These are phyloP conservation scores for Catagonus wagneri DNA, from an alignment of 2,113 vertebrate species.

Conservation along the genomic window DNA sequence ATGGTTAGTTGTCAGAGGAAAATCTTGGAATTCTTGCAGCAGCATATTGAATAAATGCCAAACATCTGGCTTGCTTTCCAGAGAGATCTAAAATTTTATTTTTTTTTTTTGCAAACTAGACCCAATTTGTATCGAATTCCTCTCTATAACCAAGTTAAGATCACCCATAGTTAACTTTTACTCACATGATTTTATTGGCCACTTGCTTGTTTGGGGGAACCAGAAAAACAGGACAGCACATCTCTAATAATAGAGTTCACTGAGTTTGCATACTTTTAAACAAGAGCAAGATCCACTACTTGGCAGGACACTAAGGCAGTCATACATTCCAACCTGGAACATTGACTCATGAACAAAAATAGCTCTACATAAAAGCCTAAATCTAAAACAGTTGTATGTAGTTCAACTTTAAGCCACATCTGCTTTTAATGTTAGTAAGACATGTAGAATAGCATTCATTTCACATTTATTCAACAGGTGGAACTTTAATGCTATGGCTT, in stretches of 20 bases:
- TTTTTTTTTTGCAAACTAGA: slow-evolving; percentile 51
- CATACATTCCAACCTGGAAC: background rate
- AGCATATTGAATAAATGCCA: slow-evolving; percentile 65
- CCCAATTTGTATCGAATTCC: slow-evolving; percentile 73
- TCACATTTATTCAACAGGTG: background rate
- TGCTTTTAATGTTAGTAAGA: background rate
- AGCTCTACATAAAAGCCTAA: background rate
- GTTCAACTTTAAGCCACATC: background rate
- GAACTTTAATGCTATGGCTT: background rate
- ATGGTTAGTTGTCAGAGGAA: slow-evolving; percentile 30
- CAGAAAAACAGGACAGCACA: background rate
- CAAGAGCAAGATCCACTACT: background rate
- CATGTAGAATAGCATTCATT: background rate
- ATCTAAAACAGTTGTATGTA: background rate
- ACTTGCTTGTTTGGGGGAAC: slow-evolving; percentile 54
- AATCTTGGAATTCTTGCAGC: slow-evolving; percentile 64
- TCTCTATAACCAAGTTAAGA: slow-evolving; percentile 64
- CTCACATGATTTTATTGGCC: slow-evolving; percentile 13
- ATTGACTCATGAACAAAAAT: background rate
- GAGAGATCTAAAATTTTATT: slow-evolving; percentile 60
- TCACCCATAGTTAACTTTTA: slow-evolving; percentile 60
- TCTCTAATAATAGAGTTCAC: background rate
- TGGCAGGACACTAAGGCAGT: background rate
- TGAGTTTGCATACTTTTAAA: background rate
- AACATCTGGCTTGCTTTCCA: slow-evolving; percentile 73